These are phyloP conservation scores for Coturnix japonica DNA, from an alignment of 2,113 vertebrate species.

Conservation along the genomic window DNA sequence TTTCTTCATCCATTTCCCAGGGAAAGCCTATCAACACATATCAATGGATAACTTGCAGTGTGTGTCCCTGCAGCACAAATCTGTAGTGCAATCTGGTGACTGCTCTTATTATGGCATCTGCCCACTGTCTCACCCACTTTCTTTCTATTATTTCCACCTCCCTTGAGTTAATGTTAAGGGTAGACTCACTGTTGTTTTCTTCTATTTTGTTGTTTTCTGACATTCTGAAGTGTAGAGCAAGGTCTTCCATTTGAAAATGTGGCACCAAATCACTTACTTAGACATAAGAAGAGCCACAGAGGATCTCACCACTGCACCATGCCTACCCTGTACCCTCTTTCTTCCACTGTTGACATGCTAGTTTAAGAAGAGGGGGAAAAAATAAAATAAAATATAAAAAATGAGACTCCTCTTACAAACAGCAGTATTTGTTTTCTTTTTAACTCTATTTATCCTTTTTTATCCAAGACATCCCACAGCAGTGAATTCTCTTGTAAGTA, in stretches of 20 bases:
- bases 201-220: not conserved
- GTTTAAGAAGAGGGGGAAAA: not conserved
- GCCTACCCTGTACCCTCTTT: not conserved
- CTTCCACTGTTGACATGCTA: not conserved
- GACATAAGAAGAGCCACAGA: not conserved
- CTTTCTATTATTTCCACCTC: not conserved
- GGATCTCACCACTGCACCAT: not conserved
- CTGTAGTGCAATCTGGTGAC: not conserved
- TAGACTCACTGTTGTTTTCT: not conserved
- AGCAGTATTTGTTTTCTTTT: not conserved
- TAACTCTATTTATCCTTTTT: not conserved
- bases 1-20: not conserved
- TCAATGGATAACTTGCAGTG: not conserved
- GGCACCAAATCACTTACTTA: not conserved
- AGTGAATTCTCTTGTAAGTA: not conserved
- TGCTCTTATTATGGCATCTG: not conserved
- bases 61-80: not conserved
- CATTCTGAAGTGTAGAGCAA: not conserved
- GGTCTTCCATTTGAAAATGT: accelerated
- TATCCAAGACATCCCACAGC: not conserved
- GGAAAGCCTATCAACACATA: not conserved
- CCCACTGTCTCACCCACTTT: not conserved
- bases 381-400: not conserved
- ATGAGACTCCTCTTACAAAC: not conserved
- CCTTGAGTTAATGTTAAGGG: not conserved